These are phyloP conservation scores for Heliocidaris tuberculata DNA, from an alignment of 35 echinoderm and acorn worm genomes.

Conservation along the genomic window DNA sequence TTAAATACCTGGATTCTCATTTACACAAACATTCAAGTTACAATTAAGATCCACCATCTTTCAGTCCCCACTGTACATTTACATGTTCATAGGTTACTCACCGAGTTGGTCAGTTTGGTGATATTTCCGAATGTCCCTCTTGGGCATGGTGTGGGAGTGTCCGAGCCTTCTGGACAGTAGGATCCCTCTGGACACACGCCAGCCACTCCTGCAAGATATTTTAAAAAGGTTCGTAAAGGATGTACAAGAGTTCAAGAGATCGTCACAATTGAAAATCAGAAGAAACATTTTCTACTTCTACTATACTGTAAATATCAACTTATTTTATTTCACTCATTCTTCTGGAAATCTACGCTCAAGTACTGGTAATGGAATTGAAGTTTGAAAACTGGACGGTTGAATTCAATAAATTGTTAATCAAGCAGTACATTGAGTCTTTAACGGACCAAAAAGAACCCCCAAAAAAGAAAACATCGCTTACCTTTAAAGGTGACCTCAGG, in stretches of 20 bases:
- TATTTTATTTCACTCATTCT: too few species aligned
- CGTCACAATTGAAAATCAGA: too few species aligned
- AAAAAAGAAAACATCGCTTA: not conserved
- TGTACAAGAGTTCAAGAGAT: too few species aligned
- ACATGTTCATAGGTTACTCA: slow-evolving; percentile 37
- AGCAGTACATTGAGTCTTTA: too few species aligned
- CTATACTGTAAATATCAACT: too few species aligned
- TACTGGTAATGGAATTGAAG: too few species aligned
- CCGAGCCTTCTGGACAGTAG: slow-evolving; percentile 79
- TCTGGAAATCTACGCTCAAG: too few species aligned
- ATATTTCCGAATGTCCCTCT: slow-evolving; percentile 88
- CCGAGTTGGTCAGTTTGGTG: slow-evolving; percentile 79
- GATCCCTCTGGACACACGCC: slow-evolving; percentile 82
- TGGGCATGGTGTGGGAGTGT: slow-evolving; percentile 72
- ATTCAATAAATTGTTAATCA: too few species aligned
- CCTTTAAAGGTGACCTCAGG: slow-evolving; percentile 87
- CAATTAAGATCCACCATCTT: not conserved
- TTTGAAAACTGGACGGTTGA: too few species aligned
- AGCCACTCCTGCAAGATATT: slow-evolving; percentile 63
- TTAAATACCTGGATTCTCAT: too few species aligned
- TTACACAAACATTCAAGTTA: too few species aligned
- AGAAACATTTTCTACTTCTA: too few species aligned
- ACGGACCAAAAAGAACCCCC: not conserved
- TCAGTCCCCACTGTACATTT: not conserved
- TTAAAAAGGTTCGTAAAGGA: not conserved